These are phyloP conservation scores for Eidolon helvum DNA, from an alignment of 2,113 vertebrate genomes.

Conservation along the genomic window DNA sequence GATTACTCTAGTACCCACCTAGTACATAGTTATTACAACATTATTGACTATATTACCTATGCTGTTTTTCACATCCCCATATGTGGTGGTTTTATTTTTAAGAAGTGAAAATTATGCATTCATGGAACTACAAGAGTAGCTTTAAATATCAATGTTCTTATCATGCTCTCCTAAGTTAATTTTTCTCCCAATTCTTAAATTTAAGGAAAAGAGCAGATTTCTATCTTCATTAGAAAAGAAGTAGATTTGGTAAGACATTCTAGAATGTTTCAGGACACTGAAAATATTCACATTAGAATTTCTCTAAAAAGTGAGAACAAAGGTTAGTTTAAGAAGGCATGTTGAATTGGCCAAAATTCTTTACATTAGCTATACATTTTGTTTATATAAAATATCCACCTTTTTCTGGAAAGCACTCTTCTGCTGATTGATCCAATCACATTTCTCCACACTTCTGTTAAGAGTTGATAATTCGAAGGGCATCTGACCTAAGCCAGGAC, in stretches of 20 bases:
- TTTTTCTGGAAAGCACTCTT: not conserved
- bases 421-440: not conserved
- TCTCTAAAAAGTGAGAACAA: conserved; percentile 3
- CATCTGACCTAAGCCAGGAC: not conserved
- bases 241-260: not conserved
- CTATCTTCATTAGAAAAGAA: not conserved
- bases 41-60: too few species aligned
- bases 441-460: not conserved
- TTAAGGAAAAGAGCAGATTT: not conserved
- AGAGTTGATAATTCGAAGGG: not conserved
- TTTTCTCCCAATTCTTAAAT: not conserved
- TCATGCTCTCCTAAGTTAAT: not conserved
- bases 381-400: not conserved
- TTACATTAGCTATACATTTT: not conserved
- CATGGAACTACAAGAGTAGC: not conserved
- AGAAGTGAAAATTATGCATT: not conserved
- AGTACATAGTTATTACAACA: too few species aligned
- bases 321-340: not conserved
- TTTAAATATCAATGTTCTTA: not conserved
- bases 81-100: not conserved
- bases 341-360: not conserved
- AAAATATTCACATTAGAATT: not conserved
- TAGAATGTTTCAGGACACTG: not conserved
- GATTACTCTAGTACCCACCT: too few species aligned
- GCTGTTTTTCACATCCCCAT: too few species aligned